These are phyloP conservation scores for Rousettus leschenaultii DNA, from an alignment of 2,113 vertebrate genomes.

Conservation along the genomic window DNA sequence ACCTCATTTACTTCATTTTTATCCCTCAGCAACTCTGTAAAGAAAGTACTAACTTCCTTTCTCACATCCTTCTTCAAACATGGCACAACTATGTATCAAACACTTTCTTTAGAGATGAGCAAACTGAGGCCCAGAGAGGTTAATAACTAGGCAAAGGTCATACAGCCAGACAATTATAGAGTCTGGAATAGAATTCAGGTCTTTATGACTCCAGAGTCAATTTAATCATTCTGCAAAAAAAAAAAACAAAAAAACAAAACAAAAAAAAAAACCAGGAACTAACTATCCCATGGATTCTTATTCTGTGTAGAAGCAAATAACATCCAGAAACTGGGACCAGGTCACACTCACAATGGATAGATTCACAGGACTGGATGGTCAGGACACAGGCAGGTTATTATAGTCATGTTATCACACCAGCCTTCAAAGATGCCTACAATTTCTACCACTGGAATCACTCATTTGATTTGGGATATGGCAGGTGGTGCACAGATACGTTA, in stretches of 20 bases:
- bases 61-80: neutral
- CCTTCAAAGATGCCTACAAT: neutral
- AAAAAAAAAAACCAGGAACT: neutral
- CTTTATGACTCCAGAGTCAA: neutral
- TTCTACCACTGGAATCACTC: neutral
- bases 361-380: neutral
- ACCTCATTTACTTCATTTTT: neutral
- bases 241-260: too few relatives aligned
- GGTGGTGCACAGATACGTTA: neutral
- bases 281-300: neutral
- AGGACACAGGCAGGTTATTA: neutral
- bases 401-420: neutral
- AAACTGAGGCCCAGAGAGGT: neutral
- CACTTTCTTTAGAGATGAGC: neutral
- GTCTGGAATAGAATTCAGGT: neutral
- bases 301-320: neutral
- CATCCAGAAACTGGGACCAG: neutral
- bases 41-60: neutral
- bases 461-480: neutral
- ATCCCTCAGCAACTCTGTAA: neutral
- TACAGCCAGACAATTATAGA: neutral
- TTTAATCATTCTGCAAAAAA: neutral
- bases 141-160: neutral
- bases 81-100: neutral
- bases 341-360: neutral